Evolutionary conservation across 2,797 vertebrate genomes (phyloP), one percentile per base, ranked within the genome.

Genomic region (Chaenodraco wilsoni): DNA sequence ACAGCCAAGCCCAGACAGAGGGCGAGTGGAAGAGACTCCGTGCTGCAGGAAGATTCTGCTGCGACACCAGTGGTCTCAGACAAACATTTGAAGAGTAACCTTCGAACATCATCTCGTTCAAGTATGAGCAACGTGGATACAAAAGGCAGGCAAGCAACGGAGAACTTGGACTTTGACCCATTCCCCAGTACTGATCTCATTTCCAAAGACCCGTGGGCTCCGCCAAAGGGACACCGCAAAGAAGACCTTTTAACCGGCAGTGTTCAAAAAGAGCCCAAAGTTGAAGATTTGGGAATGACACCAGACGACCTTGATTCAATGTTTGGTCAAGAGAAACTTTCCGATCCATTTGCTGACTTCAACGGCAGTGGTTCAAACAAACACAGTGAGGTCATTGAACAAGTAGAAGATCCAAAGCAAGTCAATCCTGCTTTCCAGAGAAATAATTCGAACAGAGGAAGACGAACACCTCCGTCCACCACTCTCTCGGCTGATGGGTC

Each of bases 1-100:
- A 83, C 57, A 49, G 90, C 91, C 56, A 95, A 88, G 89, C 91
- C 92, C n/a, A 93, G 94, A 74, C 93, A 91, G 78, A 89, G 61
- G 40, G 6, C n/a, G n/a, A 71, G 23, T 71, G 65, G 0, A 44
- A 89, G 78, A 51, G 89, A 92, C 41, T 56, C 79, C 12, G 74
- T 19, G 19, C 59, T 55, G 9, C 76, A 78, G 61, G 59, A 83
- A 16, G 61, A 90, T 66, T 71, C 71, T 68, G 56, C 74, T 55
- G 41, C 27, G 14, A 78, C 60, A 45, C 46, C 65, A 69, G 40
- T 4, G 16, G 14, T 56, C 17, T 50, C 72, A 49, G 67, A 79
- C 55, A 52, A 40, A 51, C 33, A 51, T 9, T 21, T 50, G 7
- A 79, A 58, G 19, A 4, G 45, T 14, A 52, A 21, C 71, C 43